These are phyloP conservation scores for Daktulosphaira vitifoliae DNA, from an alignment of 1,140 invertebrate species.

Conservation along the genomic window DNA sequence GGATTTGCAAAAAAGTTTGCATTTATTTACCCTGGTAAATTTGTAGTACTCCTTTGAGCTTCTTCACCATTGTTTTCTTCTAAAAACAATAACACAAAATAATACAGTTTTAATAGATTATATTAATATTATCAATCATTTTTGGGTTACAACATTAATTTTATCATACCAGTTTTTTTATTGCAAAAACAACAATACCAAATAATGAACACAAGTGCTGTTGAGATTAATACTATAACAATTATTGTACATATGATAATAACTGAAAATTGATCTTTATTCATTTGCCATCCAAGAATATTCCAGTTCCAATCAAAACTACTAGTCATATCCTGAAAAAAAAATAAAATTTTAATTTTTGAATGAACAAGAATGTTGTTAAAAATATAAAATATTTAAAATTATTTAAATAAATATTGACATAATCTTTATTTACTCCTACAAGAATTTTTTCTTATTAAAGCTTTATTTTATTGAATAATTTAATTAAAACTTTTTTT, in stretches of 20 bases:
- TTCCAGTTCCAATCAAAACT: constrained; percentile 11
- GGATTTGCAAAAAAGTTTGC: too few species aligned
- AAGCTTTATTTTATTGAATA: too few species aligned
- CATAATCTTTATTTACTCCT: too few species aligned
- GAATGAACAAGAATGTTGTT: too few species aligned
- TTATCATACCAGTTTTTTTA: constrained; percentile 13
- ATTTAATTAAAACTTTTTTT: too few species aligned
- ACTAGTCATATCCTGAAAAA: constrained; percentile 16
- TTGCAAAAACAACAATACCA: constrained; percentile 30
- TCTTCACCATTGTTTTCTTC: constrained; percentile 25
- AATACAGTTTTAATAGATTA: neutral
- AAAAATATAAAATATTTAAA: neutral
- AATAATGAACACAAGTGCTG: constrained; percentile 14
- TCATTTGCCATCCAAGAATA: constrained; percentile 3
- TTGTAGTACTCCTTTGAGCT: neutral
- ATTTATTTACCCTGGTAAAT: constrained; percentile 12
- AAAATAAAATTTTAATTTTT: neutral
- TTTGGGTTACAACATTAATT: neutral
- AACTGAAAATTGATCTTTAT: constrained; percentile 20
- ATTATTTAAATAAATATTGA: neutral
- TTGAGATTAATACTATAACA: constrained; percentile 17
- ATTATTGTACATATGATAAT: constrained; percentile 8
- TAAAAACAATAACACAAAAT: neutral
- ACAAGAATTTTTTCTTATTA: too few species aligned
- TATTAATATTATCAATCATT: too few species aligned